A percentile compares a stretch with the other conserved stretches of the same genome.
phyloP scores from a whole-genome alignment of 2,888 invertebrate species.

The Diachrysia chrysitis region DNA sequence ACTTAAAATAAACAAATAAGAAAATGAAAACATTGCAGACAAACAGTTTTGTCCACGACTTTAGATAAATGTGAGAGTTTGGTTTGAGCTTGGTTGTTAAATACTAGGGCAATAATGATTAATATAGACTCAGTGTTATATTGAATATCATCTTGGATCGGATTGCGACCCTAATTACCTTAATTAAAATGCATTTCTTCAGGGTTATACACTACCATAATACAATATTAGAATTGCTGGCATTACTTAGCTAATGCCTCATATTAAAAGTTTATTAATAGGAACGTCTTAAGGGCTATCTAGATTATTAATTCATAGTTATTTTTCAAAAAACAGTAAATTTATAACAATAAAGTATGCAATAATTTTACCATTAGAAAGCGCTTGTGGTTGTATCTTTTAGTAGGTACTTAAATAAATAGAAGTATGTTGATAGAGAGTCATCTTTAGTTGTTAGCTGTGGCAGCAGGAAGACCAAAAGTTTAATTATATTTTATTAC shows the following conservation, averaged over 20 bases:
- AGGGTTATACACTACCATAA: constrained; percentile 14
- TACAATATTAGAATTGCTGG: not conserved
- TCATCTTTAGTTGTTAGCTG: no score
- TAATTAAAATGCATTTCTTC: constrained; percentile 47
- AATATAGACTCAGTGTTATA: constrained; percentile 24
- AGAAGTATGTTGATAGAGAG: no score
- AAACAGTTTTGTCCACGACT: constrained; percentile 12
- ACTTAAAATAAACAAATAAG: constrained; percentile 12
- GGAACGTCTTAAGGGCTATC: no score
- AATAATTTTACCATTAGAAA: no score
- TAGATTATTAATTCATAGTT: no score
- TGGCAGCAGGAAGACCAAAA: no score
- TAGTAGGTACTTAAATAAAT: no score
- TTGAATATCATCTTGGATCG: constrained; percentile 41
- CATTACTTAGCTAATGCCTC: not conserved
- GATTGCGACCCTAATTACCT: constrained; percentile 52
- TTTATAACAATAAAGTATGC: no score
- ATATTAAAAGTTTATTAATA: no score
- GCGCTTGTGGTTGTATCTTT: no score
- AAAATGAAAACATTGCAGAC: constrained; percentile 19
- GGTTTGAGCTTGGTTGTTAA: constrained; percentile 20
- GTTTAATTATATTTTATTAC: no score
- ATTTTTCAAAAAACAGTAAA: no score
- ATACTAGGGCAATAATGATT: constrained; percentile 22
- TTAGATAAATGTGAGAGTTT: constrained; percentile 4